These are phyloP conservation scores for Tinamus guttatus DNA, from an alignment of 2,113 vertebrate genomes.

Conservation along the genomic window DNA sequence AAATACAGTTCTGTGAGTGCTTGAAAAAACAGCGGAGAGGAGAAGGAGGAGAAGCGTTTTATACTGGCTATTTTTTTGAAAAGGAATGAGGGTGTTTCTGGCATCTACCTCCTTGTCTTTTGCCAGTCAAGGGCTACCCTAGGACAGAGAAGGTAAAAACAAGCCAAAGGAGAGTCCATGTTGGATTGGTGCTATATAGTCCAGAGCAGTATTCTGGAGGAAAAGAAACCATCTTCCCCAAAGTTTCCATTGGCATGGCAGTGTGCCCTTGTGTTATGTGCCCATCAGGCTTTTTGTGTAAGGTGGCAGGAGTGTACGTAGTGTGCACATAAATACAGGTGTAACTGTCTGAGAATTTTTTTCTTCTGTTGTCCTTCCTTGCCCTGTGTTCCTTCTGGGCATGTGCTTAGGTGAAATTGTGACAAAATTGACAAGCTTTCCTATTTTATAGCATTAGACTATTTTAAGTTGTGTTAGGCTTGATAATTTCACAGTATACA, in stretches of 20 bases:
- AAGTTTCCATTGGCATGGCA: neutral
- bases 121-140: neutral
- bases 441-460: neutral
- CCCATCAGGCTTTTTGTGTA: neutral
- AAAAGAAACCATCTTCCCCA: neutral
- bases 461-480: neutral
- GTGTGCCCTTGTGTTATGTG: neutral
- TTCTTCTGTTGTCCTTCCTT: neutral
- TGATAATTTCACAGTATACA: neutral
- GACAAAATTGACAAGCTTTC: neutral
- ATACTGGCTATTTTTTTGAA: neutral
- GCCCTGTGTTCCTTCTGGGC: neutral
- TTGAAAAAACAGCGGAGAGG: neutral
- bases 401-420: conserved; percentile 40
- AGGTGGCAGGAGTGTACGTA: fast-evolving
- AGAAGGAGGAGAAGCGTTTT: neutral
- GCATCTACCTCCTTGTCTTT: neutral
- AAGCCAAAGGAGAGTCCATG: neutral
- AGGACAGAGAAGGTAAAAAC: neutral
- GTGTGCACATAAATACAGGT: fast-evolving
- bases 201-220: neutral
- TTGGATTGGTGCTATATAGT: neutral
- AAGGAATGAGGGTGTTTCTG: neutral
- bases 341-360: neutral
- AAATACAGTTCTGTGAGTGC: neutral